Evolutionary conservation across 2,113 vertebrate species (phyloP).

Genomic region (Oncorhynchus nerka): DNA sequence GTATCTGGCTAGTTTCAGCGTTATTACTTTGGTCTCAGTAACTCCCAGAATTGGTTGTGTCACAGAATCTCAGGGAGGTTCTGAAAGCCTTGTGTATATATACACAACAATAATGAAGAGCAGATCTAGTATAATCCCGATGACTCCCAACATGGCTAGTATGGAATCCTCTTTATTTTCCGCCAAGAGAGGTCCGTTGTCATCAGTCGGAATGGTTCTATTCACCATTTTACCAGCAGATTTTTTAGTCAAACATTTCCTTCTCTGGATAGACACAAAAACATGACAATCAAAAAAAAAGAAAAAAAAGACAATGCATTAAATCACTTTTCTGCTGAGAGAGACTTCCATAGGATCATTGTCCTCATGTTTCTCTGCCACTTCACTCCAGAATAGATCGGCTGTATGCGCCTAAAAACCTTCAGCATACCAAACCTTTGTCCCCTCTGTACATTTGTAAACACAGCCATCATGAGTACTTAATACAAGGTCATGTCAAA

Average conservation of each 20-base stretch:
- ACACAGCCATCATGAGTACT: too few species aligned
- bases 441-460: too few species aligned
- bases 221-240: conserved; percentile 79
- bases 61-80: neutral
- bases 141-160: conserved; percentile 80
- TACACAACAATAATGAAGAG: conserved; percentile 85
- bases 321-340: conserved; percentile 6
- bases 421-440: too few species aligned
- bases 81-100: conserved; percentile 78
- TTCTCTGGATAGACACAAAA: conserved; percentile 71
- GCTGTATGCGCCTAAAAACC: too few species aligned
- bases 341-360: neutral
- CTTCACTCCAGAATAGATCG: neutral
- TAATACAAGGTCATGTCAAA: too few species aligned
- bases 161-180: conserved; percentile 82
- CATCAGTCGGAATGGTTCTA: conserved; percentile 76
- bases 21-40: neutral
- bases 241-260: conserved; percentile 67
- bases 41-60: neutral
- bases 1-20: neutral
- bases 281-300: conserved; percentile 4
- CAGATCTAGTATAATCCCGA: conserved; percentile 82
- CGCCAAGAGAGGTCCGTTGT: conserved; percentile 73
- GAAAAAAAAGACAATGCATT: neutral
- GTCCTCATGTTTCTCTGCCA: neutral